phyloP scores from a whole-genome alignment of 2,888 invertebrate species.

The Tenthredo distinguenda region DNA sequence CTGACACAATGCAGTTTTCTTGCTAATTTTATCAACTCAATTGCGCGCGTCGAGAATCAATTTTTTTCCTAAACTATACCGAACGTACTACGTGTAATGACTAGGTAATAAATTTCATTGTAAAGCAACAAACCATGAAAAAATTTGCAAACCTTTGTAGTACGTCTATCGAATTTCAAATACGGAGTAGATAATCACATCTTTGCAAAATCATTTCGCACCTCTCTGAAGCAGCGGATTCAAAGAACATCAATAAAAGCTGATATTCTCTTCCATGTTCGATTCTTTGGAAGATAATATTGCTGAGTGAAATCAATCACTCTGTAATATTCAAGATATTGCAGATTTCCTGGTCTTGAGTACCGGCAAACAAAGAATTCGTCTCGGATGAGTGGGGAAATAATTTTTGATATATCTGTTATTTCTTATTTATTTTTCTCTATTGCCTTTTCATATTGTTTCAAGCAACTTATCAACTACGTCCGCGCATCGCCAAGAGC shows the following conservation, averaged over 20 bases:
- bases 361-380: not conserved
- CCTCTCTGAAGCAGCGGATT: not conserved
- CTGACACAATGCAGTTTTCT: slow-evolving; percentile 11
- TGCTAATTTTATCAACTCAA: slow-evolving; percentile 2
- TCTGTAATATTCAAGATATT: not conserved
- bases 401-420: not conserved
- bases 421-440: not conserved
- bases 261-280: not conserved
- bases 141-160: not conserved
- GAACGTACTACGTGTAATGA: not conserved
- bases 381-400: not conserved
- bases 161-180: not conserved
- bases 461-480: not conserved
- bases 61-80: not conserved
- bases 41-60: not conserved
- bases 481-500: not conserved
- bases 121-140: not conserved
- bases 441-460: not conserved
- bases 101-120: not conserved
- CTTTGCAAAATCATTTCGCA: not conserved
- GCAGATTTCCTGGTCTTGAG: not conserved
- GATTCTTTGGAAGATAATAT: not conserved
- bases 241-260: not conserved
- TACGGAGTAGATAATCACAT: not conserved
- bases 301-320: not conserved